These are phyloP conservation scores for Coendou prehensilis DNA, from an alignment of 2,797 vertebrate species.

Conservation along the genomic window DNA sequence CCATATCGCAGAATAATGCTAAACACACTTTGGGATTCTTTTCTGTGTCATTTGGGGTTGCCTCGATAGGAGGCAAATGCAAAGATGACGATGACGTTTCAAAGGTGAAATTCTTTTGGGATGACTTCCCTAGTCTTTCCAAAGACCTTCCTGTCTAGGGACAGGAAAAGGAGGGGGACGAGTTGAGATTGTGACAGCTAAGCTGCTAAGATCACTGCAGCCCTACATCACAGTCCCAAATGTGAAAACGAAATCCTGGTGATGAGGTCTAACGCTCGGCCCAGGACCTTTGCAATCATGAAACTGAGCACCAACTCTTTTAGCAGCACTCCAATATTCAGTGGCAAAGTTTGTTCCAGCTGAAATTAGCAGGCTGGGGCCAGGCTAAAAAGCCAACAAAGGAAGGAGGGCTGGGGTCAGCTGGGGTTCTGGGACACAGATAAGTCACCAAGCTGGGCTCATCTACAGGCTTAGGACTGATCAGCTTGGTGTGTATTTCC, in stretches of 20 bases:
- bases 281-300: background rate
- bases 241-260: background rate
- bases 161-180: background rate
- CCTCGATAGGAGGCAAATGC: background rate
- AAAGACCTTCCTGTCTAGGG: background rate
- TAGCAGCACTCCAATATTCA: background rate
- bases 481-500: background rate
- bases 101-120: background rate
- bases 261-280: background rate
- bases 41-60: background rate
- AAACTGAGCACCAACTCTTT: background rate
- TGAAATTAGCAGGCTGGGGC: slow-evolving; percentile 29
- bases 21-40: background rate
- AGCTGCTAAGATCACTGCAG: background rate
- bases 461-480: slow-evolving; percentile 53
- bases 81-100: background rate
- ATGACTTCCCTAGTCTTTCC: background rate
- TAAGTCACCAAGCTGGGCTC: slow-evolving; percentile 16
- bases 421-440: background rate
- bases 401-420: background rate
- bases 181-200: background rate
- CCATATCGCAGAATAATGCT: slow-evolving; percentile 10
- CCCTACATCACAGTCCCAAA: background rate
- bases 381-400: slow-evolving; percentile 61
- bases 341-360: background rate